Evolutionary conservation across 2,113 vertebrate genomes (phyloP).

Genomic region (Prunella himalayana): DNA sequence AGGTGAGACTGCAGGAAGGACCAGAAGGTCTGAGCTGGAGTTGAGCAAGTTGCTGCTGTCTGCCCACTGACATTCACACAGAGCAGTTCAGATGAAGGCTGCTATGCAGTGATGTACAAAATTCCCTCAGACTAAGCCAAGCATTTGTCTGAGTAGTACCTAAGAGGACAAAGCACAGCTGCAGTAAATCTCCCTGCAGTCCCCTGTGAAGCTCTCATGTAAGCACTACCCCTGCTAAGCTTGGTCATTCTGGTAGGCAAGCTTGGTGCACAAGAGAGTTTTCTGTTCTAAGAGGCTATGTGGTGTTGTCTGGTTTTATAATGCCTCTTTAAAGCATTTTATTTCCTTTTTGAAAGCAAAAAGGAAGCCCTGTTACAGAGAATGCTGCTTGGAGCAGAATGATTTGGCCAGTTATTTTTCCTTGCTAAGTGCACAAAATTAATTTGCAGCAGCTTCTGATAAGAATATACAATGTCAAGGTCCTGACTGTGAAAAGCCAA

Average conservation of each 20-base stretch:
- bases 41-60: neutral
- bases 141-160: neutral
- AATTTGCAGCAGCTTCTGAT: slow-evolving; percentile 6
- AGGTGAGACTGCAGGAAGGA: neutral
- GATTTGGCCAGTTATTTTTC: neutral
- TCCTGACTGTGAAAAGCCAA: neutral
- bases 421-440: neutral
- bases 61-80: neutral
- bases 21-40: neutral
- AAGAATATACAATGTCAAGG: slow-evolving; percentile 18
- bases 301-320: neutral
- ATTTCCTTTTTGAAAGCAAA: neutral
- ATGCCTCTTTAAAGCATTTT: neutral
- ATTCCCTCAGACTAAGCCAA: neutral
- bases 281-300: neutral
- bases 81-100: neutral
- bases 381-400: rapidly evolving
- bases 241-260: neutral
- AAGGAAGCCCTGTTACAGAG: neutral
- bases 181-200: neutral
- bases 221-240: neutral
- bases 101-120: neutral
- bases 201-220: neutral
- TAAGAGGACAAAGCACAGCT: neutral
- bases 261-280: neutral